phyloP scores from a whole-genome alignment of 2,888 invertebrate genomes.

The Entomobrya proxima region DNA sequence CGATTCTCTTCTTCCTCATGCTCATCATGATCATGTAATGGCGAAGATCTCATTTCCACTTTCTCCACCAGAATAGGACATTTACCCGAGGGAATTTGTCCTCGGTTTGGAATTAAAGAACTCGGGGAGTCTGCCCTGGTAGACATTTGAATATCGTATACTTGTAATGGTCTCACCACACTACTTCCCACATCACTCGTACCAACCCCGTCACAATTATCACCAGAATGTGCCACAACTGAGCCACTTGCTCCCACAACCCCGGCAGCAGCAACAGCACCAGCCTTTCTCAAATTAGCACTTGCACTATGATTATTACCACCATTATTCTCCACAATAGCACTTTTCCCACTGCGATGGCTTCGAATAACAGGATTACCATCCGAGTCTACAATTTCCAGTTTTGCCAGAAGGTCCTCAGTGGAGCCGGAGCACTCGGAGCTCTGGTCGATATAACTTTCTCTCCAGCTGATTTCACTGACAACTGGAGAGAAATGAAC shows the following conservation, averaged over 20 bases:
- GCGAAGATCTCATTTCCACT: slow-evolving; percentile 71
- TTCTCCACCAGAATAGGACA: slow-evolving; percentile 71
- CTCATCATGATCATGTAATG: slow-evolving; percentile 68
- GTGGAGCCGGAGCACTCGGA: slow-evolving; percentile 72
- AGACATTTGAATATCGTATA: slow-evolving; percentile 65
- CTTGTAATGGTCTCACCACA: slow-evolving; percentile 69
- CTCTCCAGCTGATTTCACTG: slow-evolving; percentile 70
- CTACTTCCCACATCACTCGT: slow-evolving; percentile 56
- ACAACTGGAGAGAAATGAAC: slow-evolving; percentile 75
- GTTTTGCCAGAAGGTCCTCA: slow-evolving; percentile 68
- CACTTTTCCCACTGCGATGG: slow-evolving; percentile 31
- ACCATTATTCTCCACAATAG: slow-evolving; percentile 28
- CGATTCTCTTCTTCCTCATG: slow-evolving; percentile 46
- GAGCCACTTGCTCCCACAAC: slow-evolving; percentile 19
- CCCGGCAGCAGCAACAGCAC: slow-evolving; percentile 48
- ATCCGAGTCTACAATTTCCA: slow-evolving; percentile 58
- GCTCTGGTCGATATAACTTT: slow-evolving; percentile 74
- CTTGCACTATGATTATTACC: slow-evolving; percentile 47
- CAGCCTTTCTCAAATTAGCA: slow-evolving; percentile 59
- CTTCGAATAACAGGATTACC: slow-evolving; percentile 29
- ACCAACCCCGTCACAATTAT: slow-evolving; percentile 47
- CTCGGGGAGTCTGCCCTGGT: slow-evolving; percentile 63
- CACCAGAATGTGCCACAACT: slow-evolving; percentile 41
- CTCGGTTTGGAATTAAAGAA: slow-evolving; percentile 41
- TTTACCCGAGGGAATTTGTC: slow-evolving; percentile 43